Conservation (phyloP, 2,113 vertebrate genomes). For the Beaufortia kweichowensis region DNA sequence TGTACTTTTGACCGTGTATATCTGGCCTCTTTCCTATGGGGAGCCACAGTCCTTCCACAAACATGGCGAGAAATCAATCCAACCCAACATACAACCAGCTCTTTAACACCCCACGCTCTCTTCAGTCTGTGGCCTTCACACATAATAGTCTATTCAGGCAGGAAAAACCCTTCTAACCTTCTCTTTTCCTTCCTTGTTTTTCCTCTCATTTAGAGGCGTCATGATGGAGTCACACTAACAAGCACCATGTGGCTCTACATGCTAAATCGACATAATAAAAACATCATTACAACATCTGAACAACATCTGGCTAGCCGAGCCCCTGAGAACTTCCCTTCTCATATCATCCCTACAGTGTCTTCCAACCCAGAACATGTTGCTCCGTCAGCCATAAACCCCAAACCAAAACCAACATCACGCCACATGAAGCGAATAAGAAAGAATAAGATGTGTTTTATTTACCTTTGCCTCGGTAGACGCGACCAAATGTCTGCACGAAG, state of each 20-base stretch:
- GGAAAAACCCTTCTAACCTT: constrained; percentile 35
- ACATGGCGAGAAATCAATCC: constrained; percentile 45
- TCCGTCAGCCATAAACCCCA: background rate
- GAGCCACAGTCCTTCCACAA: constrained; percentile 50
- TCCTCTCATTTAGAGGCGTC: constrained; percentile 24
- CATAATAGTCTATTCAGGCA: constrained; percentile 56
- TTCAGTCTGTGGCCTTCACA: constrained; percentile 17
- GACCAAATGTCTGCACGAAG: background rate
- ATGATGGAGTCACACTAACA: constrained; percentile 33
- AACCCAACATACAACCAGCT: constrained; percentile 43
- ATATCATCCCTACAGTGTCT: background rate
- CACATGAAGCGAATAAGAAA: background rate
- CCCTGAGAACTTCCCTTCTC: background rate
- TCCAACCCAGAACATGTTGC: constrained; percentile 5
- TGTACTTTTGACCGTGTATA: constrained; percentile 13
- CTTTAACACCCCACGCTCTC: constrained; percentile 39
- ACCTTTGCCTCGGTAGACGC: constrained; percentile 7
- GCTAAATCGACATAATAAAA: background rate
- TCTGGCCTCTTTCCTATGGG: constrained; percentile 4
- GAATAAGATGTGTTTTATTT: background rate
- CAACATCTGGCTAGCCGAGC: constrained; percentile 40
- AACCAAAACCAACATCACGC: background rate
- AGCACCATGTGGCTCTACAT: constrained; percentile 36
- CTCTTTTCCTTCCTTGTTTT: constrained; percentile 38
- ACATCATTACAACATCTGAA: constrained; percentile 23